Conservation (phyloP, 2,113 vertebrate species). For the Pantherophis guttatus region DNA sequence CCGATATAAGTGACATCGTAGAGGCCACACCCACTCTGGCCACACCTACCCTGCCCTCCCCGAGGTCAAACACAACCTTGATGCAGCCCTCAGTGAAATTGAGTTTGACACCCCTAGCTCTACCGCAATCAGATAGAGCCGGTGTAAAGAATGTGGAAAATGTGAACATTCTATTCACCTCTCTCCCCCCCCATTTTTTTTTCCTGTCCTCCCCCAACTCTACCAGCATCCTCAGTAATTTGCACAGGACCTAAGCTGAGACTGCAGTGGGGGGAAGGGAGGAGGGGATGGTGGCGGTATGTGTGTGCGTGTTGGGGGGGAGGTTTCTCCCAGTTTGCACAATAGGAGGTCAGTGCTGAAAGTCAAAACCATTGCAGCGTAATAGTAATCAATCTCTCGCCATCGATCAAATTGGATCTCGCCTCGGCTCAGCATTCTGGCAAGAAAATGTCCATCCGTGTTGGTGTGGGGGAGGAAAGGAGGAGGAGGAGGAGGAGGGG, state of each 20-base stretch:
- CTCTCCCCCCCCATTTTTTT: neutral
- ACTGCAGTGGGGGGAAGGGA: constrained; percentile 9
- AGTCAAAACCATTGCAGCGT: constrained; percentile 69
- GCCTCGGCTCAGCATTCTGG: constrained; percentile 42
- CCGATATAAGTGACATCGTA: no score
- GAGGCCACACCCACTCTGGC: no score
- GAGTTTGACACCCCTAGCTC: no score
- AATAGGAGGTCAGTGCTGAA: constrained; percentile 64
- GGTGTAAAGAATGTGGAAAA: neutral
- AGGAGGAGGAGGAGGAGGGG: rapidly evolving
- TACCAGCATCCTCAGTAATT: neutral
- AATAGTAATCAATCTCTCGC: constrained; percentile 66
- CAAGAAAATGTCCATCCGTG: constrained; percentile 35
- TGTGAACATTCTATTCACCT: no score
- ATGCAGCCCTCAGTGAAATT: no score
- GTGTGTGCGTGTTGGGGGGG: neutral
- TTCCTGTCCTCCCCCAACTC: neutral
- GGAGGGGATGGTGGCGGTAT: neutral
- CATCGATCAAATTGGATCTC: constrained; percentile 54
- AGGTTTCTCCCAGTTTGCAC: neutral
- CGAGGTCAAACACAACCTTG: no score
- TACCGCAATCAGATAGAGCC: neutral
- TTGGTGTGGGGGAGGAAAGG: neutral
- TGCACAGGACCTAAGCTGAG: constrained; percentile 2
- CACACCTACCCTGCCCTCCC: no score